Conservation (phyloP, 2,888 invertebrate species). For the Mimachlamys varia region DNA sequence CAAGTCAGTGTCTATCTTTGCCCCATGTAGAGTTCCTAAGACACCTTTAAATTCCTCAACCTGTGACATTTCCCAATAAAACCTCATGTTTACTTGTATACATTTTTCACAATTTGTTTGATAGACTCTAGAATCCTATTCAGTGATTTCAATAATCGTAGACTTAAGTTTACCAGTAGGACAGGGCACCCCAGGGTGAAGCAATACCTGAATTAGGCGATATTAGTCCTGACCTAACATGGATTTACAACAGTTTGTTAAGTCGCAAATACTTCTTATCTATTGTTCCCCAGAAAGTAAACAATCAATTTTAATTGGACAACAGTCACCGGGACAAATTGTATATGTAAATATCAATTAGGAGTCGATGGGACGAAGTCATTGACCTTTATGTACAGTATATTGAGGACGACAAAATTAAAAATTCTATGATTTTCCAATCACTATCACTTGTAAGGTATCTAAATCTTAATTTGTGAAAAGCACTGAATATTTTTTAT, state of each 20-base stretch:
- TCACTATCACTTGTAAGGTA: too few species aligned
- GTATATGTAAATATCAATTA: neutral
- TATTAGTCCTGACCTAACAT: neutral
- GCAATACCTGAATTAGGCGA: neutral
- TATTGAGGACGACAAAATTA: too few species aligned
- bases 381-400: too few species aligned
- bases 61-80: neutral
- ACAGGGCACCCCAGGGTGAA: neutral
- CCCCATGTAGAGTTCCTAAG: neutral
- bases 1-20: neutral
- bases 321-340: neutral
- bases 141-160: neutral
- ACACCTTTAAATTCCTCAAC: neutral
- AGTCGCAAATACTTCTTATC: neutral
- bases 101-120: neutral
- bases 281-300: neutral
- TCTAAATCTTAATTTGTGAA: too few species aligned
- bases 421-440: too few species aligned
- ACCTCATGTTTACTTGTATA: neutral
- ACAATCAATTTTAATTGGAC: constrained; percentile 1
- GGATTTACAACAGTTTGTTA: neutral
- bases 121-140: neutral
- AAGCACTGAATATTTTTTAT: too few species aligned
- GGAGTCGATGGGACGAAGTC: neutral
- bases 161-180: neutral